A percentile compares a stretch with the other conserved stretches of the same genome.
Conservation (phyloP, 2,888 invertebrate species). For the Temnothorax ravouxi region DNA sequence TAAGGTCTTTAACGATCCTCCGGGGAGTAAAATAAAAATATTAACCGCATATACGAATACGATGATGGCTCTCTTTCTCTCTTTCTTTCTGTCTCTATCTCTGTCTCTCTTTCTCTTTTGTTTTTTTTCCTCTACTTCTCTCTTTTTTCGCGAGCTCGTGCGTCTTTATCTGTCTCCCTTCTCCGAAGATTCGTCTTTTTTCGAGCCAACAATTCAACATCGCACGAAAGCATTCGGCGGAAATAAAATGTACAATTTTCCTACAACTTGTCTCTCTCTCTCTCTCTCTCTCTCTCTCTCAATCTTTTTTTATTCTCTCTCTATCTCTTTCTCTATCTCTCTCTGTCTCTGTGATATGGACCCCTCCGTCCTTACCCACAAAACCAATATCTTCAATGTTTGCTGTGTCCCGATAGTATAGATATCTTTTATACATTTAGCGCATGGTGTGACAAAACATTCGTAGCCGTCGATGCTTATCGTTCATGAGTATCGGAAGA, state of each 20-base stretch:
- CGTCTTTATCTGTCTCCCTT: background rate
- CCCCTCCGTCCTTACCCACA: slow-evolving; percentile 78
- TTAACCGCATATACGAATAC: background rate
- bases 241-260: slow-evolving; percentile 61
- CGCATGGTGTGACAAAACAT: slow-evolving; percentile 83
- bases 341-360: slow-evolving; percentile 71
- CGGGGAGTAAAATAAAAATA: slow-evolving; percentile 11
- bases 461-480: slow-evolving; percentile 66
- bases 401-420: slow-evolving; percentile 85
- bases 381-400: slow-evolving; percentile 83
- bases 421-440: slow-evolving; percentile 80
- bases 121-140: background rate
- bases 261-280: slow-evolving; percentile 60
- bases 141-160: background rate
- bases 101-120: slow-evolving; percentile 7
- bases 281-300: slow-evolving; percentile 47
- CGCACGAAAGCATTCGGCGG: slow-evolving; percentile 14
- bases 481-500: slow-evolving; percentile 43
- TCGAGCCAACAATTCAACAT: slow-evolving; percentile 2
- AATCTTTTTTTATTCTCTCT: slow-evolving; percentile 18
- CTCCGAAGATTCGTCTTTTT: slow-evolving; percentile 35
- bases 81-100: too few relatives aligned
- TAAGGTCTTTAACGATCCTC: slow-evolving; percentile 7
- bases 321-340: slow-evolving; percentile 11
- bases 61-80: slow-evolving; percentile 40